These are phyloP conservation scores for Aethes cnicana DNA, from an alignment of 2,888 invertebrate genomes.

Conservation along the genomic window DNA sequence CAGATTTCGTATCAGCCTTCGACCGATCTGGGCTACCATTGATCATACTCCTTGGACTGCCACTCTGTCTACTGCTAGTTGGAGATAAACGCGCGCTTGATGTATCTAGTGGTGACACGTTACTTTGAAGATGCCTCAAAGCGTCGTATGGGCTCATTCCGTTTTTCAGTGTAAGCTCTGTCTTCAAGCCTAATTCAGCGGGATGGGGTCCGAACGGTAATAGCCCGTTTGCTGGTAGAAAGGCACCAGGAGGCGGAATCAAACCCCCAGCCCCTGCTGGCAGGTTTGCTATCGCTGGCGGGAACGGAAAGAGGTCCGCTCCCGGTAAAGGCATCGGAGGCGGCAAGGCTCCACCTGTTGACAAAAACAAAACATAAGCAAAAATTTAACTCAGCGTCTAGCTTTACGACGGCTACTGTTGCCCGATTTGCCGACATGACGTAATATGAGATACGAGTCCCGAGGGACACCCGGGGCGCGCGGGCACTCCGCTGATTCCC, in stretches of 20 bases:
- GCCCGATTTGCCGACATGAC: constrained; percentile 70
- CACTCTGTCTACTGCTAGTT: constrained; percentile 80
- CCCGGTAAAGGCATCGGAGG: constrained; percentile 68
- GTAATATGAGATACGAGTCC: constrained; percentile 79
- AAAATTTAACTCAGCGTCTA: constrained; percentile 39
- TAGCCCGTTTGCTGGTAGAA: constrained; percentile 79
- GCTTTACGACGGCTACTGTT: constrained; percentile 46
- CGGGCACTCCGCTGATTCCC: constrained; percentile 77
- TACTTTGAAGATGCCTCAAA: constrained; percentile 71
- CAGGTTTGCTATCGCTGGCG: constrained; percentile 67
- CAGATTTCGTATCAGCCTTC: constrained; percentile 81
- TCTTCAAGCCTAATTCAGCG: constrained; percentile 73
- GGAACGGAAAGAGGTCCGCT: constrained; percentile 71
- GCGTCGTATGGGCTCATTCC: constrained; percentile 83
- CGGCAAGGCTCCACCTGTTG: constrained; percentile 70
- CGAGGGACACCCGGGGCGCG: constrained; percentile 64
- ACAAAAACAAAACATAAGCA: constrained; percentile 48
- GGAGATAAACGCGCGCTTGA: constrained; percentile 79
- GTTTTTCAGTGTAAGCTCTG: constrained; percentile 76
- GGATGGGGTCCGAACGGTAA: constrained; percentile 81
- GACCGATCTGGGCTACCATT: constrained; percentile 75
- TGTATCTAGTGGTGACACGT: constrained; percentile 71
- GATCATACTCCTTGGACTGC: constrained; percentile 73
- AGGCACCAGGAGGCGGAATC: constrained; percentile 81
- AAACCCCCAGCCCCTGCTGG: constrained; percentile 70